Conservation (phyloP, 2,113 vertebrate species). For the Pituophis catenifer region DNA sequence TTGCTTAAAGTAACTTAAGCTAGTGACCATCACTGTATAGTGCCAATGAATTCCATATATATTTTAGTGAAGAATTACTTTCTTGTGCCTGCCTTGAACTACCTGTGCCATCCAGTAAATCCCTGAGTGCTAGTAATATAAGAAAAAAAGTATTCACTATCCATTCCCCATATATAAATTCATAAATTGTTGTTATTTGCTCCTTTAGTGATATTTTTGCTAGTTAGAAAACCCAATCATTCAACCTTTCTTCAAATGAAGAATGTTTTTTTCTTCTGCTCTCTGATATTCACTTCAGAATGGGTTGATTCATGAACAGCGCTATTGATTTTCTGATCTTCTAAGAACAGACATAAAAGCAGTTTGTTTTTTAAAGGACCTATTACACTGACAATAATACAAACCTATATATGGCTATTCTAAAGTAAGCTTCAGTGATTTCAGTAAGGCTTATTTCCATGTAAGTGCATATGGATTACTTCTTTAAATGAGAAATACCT, state of each 20-base stretch:
- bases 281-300: not conserved
- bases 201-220: not conserved
- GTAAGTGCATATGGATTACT: not conserved
- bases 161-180: not conserved
- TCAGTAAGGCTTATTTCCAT: not conserved
- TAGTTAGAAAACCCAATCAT: not conserved
- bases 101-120: not conserved
- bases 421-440: not conserved
- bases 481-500: not conserved
- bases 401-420: not conserved
- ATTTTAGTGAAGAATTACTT: not conserved
- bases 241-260: not conserved
- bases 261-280: not conserved
- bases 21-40: not conserved
- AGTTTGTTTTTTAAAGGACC: not conserved
- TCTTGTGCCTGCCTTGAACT: not conserved
- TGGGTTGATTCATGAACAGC: not conserved
- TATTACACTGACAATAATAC: not conserved
- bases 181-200: not conserved
- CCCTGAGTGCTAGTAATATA: not conserved
- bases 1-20: not conserved
- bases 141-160: not conserved
- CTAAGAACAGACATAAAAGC: not conserved
- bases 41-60: not conserved
- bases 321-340: not conserved